phyloP scores from a whole-genome alignment of 2,113 vertebrate species.

The Columba janthina region DNA sequence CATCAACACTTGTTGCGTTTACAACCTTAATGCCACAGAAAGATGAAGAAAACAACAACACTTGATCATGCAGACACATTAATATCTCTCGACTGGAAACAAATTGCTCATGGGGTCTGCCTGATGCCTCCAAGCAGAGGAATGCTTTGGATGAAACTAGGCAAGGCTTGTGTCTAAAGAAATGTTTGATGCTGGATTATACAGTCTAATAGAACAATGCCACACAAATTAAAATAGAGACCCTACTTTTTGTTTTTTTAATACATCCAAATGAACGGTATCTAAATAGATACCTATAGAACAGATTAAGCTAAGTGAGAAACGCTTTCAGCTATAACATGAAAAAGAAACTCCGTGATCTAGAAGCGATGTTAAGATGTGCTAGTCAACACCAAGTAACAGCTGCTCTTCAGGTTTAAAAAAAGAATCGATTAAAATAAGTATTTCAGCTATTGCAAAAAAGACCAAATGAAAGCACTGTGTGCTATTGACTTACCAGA shows the following conservation, averaged over 20 bases:
- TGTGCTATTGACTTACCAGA: background rate
- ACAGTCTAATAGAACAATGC: constrained; percentile 6
- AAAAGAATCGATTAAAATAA: constrained; percentile 43
- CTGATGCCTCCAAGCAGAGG: constrained; percentile 12
- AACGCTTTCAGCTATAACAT: background rate
- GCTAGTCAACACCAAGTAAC: constrained; percentile 31
- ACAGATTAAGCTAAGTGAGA: background rate
- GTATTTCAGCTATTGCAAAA: constrained; percentile 46
- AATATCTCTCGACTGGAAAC: constrained; percentile 27
- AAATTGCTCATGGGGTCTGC: constrained; percentile 31
- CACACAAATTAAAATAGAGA: background rate
- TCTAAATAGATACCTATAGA: background rate
- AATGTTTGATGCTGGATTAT: constrained; percentile 24
- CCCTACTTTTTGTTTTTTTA: background rate
- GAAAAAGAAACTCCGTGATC: background rate
- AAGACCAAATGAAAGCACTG: constrained; percentile 4
- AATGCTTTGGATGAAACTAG: background rate
- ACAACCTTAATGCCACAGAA: background rate
- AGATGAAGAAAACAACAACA: constrained; percentile 28
- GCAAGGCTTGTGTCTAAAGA: background rate
- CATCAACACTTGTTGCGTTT: constrained; percentile 26
- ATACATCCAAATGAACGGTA: background rate
- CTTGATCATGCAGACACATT: constrained; percentile 39
- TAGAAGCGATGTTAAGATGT: constrained; percentile 16
- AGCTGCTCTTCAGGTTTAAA: constrained; percentile 47